Percentiles rank a stretch among this genome's conserved stretches.
Conservation (phyloP, 2,888 invertebrate genomes). For the Noctua fimbriata region DNA sequence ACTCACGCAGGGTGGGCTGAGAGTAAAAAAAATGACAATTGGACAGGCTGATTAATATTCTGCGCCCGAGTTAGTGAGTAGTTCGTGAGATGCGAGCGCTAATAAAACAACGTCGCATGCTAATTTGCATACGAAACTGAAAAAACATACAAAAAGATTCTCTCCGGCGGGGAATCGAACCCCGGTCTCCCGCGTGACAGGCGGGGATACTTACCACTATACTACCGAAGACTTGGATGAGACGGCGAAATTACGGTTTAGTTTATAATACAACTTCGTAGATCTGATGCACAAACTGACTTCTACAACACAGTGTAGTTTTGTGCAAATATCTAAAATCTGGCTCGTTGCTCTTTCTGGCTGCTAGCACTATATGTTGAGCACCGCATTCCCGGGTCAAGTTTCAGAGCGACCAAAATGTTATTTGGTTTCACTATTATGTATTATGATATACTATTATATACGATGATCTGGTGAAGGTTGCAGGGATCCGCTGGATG, state of each 20-base stretch:
- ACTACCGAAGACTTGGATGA: constrained; percentile 85
- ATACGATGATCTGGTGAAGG: no score
- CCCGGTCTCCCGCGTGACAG: constrained; percentile 89
- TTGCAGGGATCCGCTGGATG: no score
- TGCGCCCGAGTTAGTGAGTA: neutral
- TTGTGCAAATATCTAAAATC: neutral
- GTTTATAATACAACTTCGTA: neutral
- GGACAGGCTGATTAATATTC: neutral
- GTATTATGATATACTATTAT: no score
- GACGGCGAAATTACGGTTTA: neutral
- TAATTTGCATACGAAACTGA: neutral
- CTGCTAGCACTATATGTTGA: neutral
- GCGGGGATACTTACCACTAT: constrained; percentile 91
- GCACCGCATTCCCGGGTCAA: neutral
- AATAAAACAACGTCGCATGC: neutral
- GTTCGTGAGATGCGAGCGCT: neutral
- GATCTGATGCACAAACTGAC: neutral
- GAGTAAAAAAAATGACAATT: constrained; percentile 84
- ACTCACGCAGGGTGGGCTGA: constrained; percentile 63
- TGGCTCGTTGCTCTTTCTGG: neutral
- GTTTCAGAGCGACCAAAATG: no score
- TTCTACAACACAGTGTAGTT: no score
- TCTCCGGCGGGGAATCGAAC: constrained; percentile 73
- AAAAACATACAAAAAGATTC: constrained; percentile 44
- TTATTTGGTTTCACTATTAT: neutral